Percentiles rank a stretch among this genome's conserved stretches.
phyloP scores from a whole-genome alignment of 2,797 vertebrate species.

The Acridotheres tristis region DNA sequence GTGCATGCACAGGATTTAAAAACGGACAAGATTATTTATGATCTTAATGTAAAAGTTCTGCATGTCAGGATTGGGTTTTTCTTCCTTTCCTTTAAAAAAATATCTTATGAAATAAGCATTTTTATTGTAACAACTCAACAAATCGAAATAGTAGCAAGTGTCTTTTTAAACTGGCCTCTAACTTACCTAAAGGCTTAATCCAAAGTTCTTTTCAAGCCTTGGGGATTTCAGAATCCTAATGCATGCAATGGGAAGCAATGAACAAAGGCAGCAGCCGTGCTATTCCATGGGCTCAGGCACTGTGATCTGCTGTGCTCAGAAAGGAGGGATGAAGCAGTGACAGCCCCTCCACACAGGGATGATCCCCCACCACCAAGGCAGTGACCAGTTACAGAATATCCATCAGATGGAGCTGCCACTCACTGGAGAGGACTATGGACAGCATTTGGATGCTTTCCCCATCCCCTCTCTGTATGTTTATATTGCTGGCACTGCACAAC shows the following conservation, averaged over 20 bases:
- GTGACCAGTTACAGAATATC: not conserved
- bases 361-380: not conserved
- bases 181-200: not conserved
- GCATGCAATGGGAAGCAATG: not conserved
- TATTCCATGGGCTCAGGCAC: accelerated
- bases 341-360: not conserved
- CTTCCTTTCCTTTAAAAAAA: not conserved
- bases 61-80: not conserved
- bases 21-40: not conserved
- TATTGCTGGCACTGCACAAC: not conserved
- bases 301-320: accelerated
- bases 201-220: not conserved
- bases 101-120: not conserved
- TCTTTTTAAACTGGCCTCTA: not conserved
- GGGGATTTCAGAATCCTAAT: not conserved
- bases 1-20: not conserved
- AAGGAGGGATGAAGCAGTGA: not conserved
- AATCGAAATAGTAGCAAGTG: not conserved
- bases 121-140: not conserved
- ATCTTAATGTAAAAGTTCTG: not conserved
- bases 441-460: not conserved
- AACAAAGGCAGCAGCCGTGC: not conserved
- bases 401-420: not conserved
- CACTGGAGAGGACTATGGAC: accelerated
- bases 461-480: not conserved